Percentiles rank a stretch among this genome's conserved stretches.
These are phyloP conservation scores for Chaetodon auriga DNA, from an alignment of 2,113 vertebrate species.

Conservation along the genomic window DNA sequence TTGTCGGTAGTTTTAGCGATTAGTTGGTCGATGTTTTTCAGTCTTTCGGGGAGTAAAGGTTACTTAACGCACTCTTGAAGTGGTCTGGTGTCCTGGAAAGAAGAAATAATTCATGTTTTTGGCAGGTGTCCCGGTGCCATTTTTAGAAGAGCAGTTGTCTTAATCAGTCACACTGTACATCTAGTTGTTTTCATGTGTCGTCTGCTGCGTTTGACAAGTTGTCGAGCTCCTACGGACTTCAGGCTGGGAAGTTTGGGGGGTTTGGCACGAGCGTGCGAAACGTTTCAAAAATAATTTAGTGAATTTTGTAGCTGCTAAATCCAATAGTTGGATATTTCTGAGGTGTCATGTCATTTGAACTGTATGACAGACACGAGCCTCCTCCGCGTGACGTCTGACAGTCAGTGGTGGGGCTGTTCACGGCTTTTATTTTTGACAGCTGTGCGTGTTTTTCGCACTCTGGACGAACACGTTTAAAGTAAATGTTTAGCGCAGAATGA, in stretches of 20 bases:
- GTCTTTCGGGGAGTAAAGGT: conserved; percentile 28
- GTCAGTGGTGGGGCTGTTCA: conserved; percentile 8
- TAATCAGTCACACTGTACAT: conserved; percentile 46
- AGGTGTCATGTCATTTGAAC: neutral
- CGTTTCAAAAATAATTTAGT: neutral
- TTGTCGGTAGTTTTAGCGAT: neutral
- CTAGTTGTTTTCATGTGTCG: neutral
- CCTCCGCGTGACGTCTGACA: conserved; percentile 20
- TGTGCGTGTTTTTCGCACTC: neutral
- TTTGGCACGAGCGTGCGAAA: neutral
- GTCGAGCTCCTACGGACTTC: conserved; percentile 29
- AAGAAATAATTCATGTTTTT: conserved; percentile 59
- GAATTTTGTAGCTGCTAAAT: neutral
- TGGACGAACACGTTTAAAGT: neutral
- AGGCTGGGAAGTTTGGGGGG: conserved; percentile 39
- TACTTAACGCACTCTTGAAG: conserved; percentile 23
- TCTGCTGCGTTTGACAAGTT: conserved; percentile 40
- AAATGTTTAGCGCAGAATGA: neutral
- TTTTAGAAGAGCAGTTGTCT: conserved; percentile 78
- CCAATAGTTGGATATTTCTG: fast-evolving
- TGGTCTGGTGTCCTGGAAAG: conserved; percentile 30
- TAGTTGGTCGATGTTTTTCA: conserved; percentile 21
- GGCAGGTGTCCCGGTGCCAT: conserved; percentile 65
- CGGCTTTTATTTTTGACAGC: conserved; percentile 31
- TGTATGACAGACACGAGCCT: neutral